Percentiles rank a stretch among this genome's conserved stretches.
phyloP scores from a whole-genome alignment of 2,888 invertebrate species.

The Zhengitettix transpicula region DNA sequence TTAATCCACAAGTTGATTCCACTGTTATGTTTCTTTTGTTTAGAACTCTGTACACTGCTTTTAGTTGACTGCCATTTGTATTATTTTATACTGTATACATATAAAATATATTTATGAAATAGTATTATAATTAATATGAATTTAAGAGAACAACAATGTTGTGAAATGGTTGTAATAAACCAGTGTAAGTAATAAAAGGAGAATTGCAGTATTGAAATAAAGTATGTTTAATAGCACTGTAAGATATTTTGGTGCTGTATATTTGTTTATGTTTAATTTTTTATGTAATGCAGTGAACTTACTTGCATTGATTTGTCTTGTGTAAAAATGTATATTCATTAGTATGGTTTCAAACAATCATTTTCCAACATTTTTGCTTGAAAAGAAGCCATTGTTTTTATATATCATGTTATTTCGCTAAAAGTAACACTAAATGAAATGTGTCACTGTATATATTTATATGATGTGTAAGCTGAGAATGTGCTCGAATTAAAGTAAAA shows the following conservation, averaged over 20 bases:
- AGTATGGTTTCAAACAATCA: constrained; percentile 1
- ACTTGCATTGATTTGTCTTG: neutral
- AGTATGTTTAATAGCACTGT: neutral
- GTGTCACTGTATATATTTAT: constrained; percentile 7
- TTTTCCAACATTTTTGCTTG: constrained; percentile 7
- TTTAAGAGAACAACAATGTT: constrained; percentile 3
- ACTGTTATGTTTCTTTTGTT: neutral
- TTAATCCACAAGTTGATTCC: neutral
- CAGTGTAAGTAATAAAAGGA: too few relatives aligned
- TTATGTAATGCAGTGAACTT: neutral
- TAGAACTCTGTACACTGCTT: neutral
- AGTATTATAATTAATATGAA: neutral
- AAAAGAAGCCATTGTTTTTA: constrained; percentile 9
- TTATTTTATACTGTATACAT: constrained; percentile 3
- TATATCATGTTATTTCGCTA: constrained; percentile 6
- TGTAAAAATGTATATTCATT: constrained; percentile 8
- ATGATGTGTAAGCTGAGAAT: constrained; percentile 5
- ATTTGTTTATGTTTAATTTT: neutral
- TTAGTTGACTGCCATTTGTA: constrained; percentile 1
- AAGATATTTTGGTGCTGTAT: constrained; percentile 3
- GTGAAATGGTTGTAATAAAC: neutral
- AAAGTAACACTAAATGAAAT: constrained; percentile 6
- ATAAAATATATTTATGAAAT: neutral
- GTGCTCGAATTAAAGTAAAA: constrained; percentile 2
- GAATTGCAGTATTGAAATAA: neutral